Percentiles rank a stretch among this genome's conserved stretches.
Conservation (phyloP, 2,113 vertebrate genomes). For the Lamprologus ornatipinnis region DNA sequence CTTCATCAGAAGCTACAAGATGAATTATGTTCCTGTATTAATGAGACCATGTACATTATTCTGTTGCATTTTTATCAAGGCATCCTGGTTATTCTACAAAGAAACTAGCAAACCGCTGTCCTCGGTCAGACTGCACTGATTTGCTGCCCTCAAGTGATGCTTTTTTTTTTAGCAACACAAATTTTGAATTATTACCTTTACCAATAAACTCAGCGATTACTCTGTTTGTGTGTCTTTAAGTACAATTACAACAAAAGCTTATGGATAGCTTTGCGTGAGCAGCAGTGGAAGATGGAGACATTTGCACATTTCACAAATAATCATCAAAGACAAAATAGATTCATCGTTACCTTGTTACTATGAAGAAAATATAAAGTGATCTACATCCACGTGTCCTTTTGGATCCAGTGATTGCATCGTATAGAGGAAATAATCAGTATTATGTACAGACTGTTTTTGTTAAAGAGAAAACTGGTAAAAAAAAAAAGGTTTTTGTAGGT, state of each 20-base stretch:
- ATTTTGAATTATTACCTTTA: background rate
- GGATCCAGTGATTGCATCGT: background rate
- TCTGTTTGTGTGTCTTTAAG: background rate
- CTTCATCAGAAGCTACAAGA: background rate
- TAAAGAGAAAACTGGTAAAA: background rate
- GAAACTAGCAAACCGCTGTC: background rate
- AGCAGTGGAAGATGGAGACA: background rate
- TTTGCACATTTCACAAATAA: background rate
- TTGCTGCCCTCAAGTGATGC: constrained; percentile 4
- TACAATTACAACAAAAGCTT: background rate
- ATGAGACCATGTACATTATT: background rate
- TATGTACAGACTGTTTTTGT: background rate
- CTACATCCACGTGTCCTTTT: accelerated
- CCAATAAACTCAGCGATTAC: background rate
- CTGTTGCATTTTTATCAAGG: accelerated
- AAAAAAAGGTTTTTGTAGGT: background rate
- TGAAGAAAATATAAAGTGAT: background rate
- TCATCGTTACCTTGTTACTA: background rate
- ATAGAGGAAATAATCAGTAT: background rate
- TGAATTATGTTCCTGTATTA: background rate
- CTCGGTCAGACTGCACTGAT: background rate
- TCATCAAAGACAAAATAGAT: accelerated
- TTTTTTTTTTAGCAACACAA: background rate
- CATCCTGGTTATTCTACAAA: background rate
- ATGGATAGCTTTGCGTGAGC: accelerated